phyloP scores from a whole-genome alignment of 2,888 invertebrate genomes.

The Muscina levida region DNA sequence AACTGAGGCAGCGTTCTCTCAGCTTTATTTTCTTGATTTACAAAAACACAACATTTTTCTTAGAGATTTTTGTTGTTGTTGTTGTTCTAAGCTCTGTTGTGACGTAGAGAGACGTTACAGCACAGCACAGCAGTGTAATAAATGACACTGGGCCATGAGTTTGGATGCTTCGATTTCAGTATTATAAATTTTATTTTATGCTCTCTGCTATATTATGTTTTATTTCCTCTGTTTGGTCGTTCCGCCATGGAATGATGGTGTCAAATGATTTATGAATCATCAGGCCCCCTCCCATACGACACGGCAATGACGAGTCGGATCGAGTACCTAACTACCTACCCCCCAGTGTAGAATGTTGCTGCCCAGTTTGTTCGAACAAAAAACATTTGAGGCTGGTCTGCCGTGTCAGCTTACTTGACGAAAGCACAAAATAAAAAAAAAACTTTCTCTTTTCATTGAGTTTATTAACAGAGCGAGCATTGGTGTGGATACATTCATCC shows the following conservation, averaged over 20 bases:
- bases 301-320: neutral
- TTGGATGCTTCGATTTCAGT: constrained; percentile 24
- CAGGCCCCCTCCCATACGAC: neutral
- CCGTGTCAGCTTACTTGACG: neutral
- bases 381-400: too few species aligned
- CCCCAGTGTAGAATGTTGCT: too few species aligned
- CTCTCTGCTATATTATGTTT: neutral
- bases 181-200: constrained; percentile 13
- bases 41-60: neutral
- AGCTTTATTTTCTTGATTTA: constrained; percentile 3
- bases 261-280: constrained; percentile 46
- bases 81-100: constrained; percentile 20
- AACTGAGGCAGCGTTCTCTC: constrained; percentile 13
- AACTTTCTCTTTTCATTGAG: constrained; percentile 35
- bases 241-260: constrained; percentile 35
- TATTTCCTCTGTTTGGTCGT: neutral
- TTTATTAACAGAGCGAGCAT: neutral
- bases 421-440: too few species aligned
- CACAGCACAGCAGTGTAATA: too few species aligned
- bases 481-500: neutral
- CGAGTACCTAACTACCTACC: too few species aligned
- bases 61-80: neutral
- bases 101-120: too few species aligned
- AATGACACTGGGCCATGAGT: constrained; percentile 20
- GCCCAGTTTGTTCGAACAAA: neutral